Evolutionary conservation across 2,113 vertebrate species (phyloP).

Genomic region (Pteropus alecto): DNA sequence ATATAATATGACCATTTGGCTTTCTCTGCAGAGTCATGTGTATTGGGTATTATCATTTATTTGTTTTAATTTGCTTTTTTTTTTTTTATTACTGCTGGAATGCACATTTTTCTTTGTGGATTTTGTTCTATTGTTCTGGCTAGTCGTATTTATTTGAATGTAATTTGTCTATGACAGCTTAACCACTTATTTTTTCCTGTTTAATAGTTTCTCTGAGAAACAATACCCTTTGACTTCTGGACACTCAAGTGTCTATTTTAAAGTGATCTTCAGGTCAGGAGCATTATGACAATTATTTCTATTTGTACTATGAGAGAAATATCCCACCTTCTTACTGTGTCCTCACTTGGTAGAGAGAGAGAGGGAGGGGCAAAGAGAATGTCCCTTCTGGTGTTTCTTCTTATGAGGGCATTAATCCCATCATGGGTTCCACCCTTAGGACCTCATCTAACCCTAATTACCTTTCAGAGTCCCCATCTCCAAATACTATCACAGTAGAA

Average conservation of each 20-base stretch:
- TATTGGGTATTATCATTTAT: background rate
- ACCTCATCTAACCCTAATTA: background rate
- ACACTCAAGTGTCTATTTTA: background rate
- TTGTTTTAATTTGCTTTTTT: slow-evolving; percentile 26
- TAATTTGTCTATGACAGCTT: background rate
- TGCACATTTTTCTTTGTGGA: background rate
- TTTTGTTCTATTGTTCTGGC: background rate
- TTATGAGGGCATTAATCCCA: background rate
- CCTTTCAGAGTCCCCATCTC: background rate
- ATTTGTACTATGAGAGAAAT: background rate
- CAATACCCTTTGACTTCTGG: background rate
- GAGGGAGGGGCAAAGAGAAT: background rate
- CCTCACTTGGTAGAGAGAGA: background rate
- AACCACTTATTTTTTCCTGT: background rate
- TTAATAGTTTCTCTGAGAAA: background rate
- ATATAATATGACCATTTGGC: background rate
- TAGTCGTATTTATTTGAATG: background rate
- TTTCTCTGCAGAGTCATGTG: background rate
- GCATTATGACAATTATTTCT: background rate
- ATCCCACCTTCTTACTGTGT: background rate
- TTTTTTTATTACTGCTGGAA: background rate
- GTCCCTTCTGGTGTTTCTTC: background rate
- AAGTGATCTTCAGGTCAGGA: background rate
- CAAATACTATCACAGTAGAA: background rate
- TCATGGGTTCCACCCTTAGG: background rate